Conservation (phyloP, 2,888 invertebrate species). For the Nemurella pictetii region DNA sequence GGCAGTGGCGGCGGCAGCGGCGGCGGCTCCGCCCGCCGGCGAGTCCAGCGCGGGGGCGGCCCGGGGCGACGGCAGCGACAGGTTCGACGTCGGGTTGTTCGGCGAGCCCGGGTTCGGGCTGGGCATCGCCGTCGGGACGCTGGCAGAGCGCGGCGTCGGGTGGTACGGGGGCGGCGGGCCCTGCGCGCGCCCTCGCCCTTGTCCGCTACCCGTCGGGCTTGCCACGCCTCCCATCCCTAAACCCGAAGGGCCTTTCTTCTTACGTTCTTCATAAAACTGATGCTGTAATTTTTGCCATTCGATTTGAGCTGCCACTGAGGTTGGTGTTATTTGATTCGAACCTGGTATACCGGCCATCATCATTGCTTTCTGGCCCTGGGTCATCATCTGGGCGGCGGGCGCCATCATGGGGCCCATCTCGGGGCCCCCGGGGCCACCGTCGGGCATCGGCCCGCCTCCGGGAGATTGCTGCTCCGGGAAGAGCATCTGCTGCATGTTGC, state of each 20-base stretch:
- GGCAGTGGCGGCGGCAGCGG: slow-evolving; percentile 53
- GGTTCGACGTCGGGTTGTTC: slow-evolving; percentile 69
- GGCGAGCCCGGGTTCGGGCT: slow-evolving; percentile 75
- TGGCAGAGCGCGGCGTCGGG: slow-evolving; percentile 72
- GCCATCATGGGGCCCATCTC: slow-evolving; percentile 32
- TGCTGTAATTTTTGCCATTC: slow-evolving; percentile 92
- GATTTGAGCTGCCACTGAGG: slow-evolving; percentile 65
- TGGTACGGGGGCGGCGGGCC: slow-evolving; percentile 80
- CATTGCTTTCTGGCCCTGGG: slow-evolving; percentile 34
- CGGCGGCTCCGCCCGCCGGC: slow-evolving; percentile 65
- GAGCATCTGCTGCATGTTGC: slow-evolving; percentile 90
- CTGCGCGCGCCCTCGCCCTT: no score
- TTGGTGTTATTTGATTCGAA: slow-evolving; percentile 40
- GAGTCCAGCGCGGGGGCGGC: slow-evolving; percentile 71
- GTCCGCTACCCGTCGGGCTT: slow-evolving; percentile 56
- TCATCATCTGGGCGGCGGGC: slow-evolving; percentile 20
- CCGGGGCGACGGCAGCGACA: slow-evolving; percentile 74
- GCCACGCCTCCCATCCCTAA: slow-evolving; percentile 55
- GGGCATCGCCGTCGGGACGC: slow-evolving; percentile 72
- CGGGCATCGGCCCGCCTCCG: slow-evolving; percentile 40
- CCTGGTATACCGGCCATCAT: slow-evolving; percentile 43
- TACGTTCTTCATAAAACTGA: slow-evolving; percentile 78
- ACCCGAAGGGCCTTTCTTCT: slow-evolving; percentile 52
- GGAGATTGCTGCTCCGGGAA: slow-evolving; percentile 73
- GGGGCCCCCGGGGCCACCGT: slow-evolving; percentile 22